Base-by-base conservation (phyloP, 2,797 vertebrate species). In the Xenops minutus region DNA sequence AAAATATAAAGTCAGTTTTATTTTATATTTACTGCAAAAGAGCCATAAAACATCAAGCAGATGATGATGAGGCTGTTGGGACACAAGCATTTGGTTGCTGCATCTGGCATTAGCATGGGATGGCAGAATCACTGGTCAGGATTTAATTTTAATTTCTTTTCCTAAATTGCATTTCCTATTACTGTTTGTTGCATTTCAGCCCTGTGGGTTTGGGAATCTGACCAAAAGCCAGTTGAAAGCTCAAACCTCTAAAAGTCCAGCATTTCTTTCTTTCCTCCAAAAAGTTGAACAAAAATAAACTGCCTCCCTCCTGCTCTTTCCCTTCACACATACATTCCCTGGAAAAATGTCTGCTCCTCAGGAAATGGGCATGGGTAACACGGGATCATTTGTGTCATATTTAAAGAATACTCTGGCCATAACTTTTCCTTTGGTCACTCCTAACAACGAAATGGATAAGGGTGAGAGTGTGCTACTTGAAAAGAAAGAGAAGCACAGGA, bases 71-170 rank as follows among this genome's bases (percentile, higher is more conserved):
- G 64, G 78, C 95, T 88, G 64, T 83, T 88, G 85, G 89, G 91
- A 91, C 72, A 88, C 41, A 80, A 85, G 61, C 72, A 71, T 89
- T 95, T 93, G 94, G 87, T 87, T 67, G 82, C 64, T 92, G 81
- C 89, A 95, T 89, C 91, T 92, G 93, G 75, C 79, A 72, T 86
- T 77, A 94, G 64, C 56, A 89, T 34, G 51, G 52, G 68, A 89
- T 89, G 44, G 68, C 72, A 91, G 78, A 92, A 80, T 56, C 89
- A 63, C 71, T 89, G 85, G 52, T 89, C 10, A 37, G 72, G 44
- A 91, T 89, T 92, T 95, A 64, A 92, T 95, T 85, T 79, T 79
- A 20, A 68, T 91, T 95, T 93, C 85, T 92, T 43, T 15, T 46
- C 61, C 64, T 95, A 67, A 91, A 89, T 89, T 89, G 78, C 72